Percentiles rank a stretch among this genome's conserved stretches.
Evolutionary conservation across 2,113 vertebrate species (phyloP).

Genomic region (Trinectes maculatus): DNA sequence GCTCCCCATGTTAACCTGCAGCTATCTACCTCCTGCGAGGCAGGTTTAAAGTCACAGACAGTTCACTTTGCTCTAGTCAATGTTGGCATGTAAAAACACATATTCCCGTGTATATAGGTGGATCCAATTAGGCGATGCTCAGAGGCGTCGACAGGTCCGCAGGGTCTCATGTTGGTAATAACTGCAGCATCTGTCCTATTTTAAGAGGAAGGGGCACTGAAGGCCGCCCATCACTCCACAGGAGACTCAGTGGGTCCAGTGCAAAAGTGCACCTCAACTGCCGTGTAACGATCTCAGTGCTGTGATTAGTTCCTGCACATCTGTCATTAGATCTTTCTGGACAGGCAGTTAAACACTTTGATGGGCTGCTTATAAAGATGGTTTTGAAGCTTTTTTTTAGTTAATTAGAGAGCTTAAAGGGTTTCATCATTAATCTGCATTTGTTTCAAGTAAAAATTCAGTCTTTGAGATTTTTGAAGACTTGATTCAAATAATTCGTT

Average conservation of each 20-base stretch:
- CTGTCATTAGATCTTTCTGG: background rate
- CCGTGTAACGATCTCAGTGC: background rate
- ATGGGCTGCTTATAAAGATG: background rate
- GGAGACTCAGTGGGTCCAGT: background rate
- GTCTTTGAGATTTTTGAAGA: too few species aligned
- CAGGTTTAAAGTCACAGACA: background rate
- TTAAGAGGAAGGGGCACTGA: constrained; percentile 5
- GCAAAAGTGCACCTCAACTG: background rate
- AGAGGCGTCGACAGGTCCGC: background rate
- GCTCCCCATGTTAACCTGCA: too few species aligned
- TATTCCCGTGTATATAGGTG: background rate
- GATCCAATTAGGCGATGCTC: background rate
- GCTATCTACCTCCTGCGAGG: background rate
- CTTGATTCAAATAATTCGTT: too few species aligned
- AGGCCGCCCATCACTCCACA: too few species aligned
- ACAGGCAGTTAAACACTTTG: background rate
- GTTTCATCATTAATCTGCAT: too few species aligned
- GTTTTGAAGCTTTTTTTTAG: too few species aligned
- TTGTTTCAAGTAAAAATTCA: too few species aligned
- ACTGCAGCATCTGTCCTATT: constrained; percentile 6
- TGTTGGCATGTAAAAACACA: background rate
- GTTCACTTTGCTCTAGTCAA: background rate
- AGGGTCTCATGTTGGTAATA: background rate
- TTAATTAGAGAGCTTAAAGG: too few species aligned
- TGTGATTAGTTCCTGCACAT: background rate